phyloP scores from a whole-genome alignment of 2,113 vertebrate genomes.

The Anarhynchus alexandrinus region DNA sequence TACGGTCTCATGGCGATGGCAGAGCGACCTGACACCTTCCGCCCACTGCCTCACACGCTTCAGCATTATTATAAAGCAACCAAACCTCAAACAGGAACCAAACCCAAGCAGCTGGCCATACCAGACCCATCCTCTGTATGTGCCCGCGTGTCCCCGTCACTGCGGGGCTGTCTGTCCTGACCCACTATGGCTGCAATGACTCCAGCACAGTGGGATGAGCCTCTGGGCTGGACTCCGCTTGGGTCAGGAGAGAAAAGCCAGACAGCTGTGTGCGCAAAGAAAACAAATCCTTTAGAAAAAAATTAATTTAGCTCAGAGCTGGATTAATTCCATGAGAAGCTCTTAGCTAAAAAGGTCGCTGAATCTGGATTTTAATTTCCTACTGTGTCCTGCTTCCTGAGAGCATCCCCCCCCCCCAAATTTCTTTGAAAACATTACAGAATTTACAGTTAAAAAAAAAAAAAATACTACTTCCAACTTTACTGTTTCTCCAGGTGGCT shows the following conservation, averaged over 20 bases:
- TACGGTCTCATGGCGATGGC: fast-evolving
- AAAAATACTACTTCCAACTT: not conserved
- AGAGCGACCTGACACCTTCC: not conserved
- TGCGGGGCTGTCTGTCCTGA: not conserved
- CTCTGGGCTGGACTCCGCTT: fast-evolving
- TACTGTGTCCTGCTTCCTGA: not conserved
- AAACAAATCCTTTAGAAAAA: slow-evolving; percentile 19
- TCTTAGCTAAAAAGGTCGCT: not conserved
- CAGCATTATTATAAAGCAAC: fast-evolving
- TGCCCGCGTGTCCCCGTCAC: fast-evolving
- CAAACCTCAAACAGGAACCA: fast-evolving
- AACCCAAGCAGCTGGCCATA: not conserved
- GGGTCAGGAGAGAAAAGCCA: not conserved
- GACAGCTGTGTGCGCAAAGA: not conserved
- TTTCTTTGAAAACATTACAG: not conserved
- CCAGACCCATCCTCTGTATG: not conserved
- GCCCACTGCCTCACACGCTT: not conserved
- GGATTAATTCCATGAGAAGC: slow-evolving; percentile 27
- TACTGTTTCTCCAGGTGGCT: not conserved
- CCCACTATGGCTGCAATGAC: fast-evolving
- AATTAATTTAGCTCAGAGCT: slow-evolving; percentile 23
- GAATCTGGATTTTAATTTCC: slow-evolving; percentile 31
- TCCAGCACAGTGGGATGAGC: not conserved
- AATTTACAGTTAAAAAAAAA: not conserved
- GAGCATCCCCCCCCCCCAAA: fast-evolving